Base-by-base conservation (phyloP, 1,140 invertebrate genomes). In the Eupeodes corollae region DNA sequence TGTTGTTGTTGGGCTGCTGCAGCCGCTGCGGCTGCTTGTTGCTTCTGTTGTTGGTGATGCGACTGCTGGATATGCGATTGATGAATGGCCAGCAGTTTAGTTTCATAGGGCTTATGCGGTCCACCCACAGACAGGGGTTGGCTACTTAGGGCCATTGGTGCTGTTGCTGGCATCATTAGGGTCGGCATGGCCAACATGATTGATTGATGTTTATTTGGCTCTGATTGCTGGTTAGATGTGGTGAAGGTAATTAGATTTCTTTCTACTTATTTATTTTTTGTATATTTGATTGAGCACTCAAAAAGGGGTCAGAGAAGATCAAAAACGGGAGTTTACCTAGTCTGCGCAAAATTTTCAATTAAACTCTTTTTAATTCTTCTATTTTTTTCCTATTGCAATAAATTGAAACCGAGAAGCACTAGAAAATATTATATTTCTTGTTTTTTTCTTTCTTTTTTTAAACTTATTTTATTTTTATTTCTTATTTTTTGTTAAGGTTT, bases 131-230 rank as follows among this genome's bases (percentile, higher is more conserved):
- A 59, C 34, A 63, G 44, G 15, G 58, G 60, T 52, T 63, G 60
- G 53, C 60, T 63, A 54, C 63, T 64, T 50, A 67, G 59, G 55
- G 63, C 61, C 63, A 67, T 67, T 52, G 67, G 64, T 54, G 63
- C 63, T 48, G 63, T 65, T 49, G 63, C 63, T 55, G 63, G 63
- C 63, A 67, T 67, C 63, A 67, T 67, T 44, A 67, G 55, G 47
- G 63, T 67, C 52, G 63, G 63, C 63, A 67, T 67, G 45, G 63
- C 63, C 63, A 67, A 67, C 63, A 67, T 67, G 51, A 26, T 26
- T 26, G 21, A 26, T 26, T 26, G 21, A 26, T 26, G 21, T 26
- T 26, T 26, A 26, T 26, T 26, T 26, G 21, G 21, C 21, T 26
- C 21, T 26, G 21, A 26, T 26, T 26, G 21, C 21, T 26, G 21